A percentile compares a stretch with the other conserved stretches of the same genome.
Conservation (phyloP, 1,140 invertebrate species). For the Hypothenemus hampei region DNA sequence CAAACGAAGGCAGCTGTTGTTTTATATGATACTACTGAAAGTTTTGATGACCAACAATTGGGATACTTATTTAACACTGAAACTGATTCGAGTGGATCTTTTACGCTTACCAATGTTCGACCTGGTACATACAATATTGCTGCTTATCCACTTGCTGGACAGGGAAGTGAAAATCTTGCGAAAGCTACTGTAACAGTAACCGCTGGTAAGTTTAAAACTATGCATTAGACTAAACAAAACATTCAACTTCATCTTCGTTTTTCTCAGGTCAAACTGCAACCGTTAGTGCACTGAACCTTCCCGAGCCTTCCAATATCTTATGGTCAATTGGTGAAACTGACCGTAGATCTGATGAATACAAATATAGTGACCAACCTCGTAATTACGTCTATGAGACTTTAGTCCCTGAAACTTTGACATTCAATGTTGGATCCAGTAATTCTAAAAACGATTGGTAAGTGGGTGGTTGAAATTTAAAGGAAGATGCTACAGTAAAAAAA, state of each 20-base stretch:
- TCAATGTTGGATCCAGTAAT: slow-evolving; percentile 4
- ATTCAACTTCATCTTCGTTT: background rate
- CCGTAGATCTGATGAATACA: slow-evolving; percentile 6
- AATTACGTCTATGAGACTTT: slow-evolving; percentile 7
- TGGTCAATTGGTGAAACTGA: slow-evolving; percentile 6
- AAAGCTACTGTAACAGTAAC: slow-evolving; percentile 6
- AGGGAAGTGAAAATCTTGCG: slow-evolving; percentile 10
- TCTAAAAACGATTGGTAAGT: slow-evolving; percentile 5
- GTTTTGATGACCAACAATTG: background rate
- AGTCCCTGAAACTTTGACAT: slow-evolving; percentile 1
- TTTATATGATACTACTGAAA: slow-evolving; percentile 5
- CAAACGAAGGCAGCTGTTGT: slow-evolving; percentile 3
- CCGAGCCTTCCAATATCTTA: slow-evolving; percentile 5
- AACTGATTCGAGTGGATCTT: slow-evolving; percentile 4
- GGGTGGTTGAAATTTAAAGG: background rate
- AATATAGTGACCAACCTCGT: slow-evolving; percentile 8
- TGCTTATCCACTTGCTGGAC: slow-evolving; percentile 7
- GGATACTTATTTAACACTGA: slow-evolving; percentile 4
- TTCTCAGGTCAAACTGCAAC: background rate
- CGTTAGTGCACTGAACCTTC: background rate
- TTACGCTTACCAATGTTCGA: background rate
- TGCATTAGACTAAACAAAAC: too few species aligned
- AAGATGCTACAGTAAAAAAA: background rate
- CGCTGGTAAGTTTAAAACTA: slow-evolving; percentile 11
- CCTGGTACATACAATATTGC: slow-evolving; percentile 6